Base-by-base conservation (phyloP, 2,888 invertebrate species). In the Myopa tessellatipennis region DNA sequence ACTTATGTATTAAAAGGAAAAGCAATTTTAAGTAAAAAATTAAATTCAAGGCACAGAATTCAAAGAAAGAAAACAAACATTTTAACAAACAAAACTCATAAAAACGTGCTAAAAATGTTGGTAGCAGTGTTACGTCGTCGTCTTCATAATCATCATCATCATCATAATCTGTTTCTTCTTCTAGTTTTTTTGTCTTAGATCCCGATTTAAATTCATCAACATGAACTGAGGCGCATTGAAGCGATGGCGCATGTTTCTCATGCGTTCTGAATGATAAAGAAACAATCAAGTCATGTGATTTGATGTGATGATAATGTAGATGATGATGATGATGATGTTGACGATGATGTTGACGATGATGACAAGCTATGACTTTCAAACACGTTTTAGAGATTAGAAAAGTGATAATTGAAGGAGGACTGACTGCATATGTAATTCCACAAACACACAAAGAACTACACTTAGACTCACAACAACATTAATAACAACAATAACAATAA, bases 31-130 rank as follows among this genome's bases (percentile, higher is more conserved):
- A 26, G 26, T 26, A 1, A 26, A 26, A 26, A 26, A 26, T 26
- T 26, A 26, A 26, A 26, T 26, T 26, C 26, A 26, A 26, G 1
- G 26, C 26, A 26, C 26, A 26, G 26, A 50, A 50, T 50, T 63
- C 26, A 52, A 65, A 69, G 77, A 68, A 74, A 74, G 74, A 55
- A 76, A 65, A 78, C 71, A 72, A 38, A 78, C 65, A 74, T 80
- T 34, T 70, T 69, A 14, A 77, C 52, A 76, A 67, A 63, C 16
- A 16, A 26, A 26, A 26, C 26, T 16, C 52, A 16, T 3, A 60
- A 76, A 69, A 76, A 79, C 79, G 80, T 78, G 80, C 77, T 79
- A 63, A 60, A 78, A 77, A 78, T 50, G 50, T 14, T 50, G 50
- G 50, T 50, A 50, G 50, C 50, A 26, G 26, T 26, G 26, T 26